Conservation (phyloP, 2,888 invertebrate species). For the Willowsia nigromaculata region DNA sequence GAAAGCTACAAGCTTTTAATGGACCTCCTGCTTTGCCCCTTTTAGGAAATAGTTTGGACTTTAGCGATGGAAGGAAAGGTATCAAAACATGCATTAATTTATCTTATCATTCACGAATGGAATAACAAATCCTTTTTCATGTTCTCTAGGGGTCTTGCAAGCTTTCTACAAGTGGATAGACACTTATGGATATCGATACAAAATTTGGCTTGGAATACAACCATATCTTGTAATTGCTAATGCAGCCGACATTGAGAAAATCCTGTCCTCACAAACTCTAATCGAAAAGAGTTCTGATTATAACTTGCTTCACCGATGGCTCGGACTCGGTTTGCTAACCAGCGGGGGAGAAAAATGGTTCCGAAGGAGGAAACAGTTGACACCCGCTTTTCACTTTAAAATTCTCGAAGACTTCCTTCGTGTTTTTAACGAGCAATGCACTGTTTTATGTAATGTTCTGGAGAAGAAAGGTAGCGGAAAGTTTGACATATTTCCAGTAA, state of each 20-base stretch:
- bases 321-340: conserved; percentile 26
- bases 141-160: background rate
- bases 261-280: conserved; percentile 18
- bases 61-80: background rate
- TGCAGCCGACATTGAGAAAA: conserved; percentile 15
- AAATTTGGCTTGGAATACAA: conserved; percentile 7
- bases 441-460: conserved; percentile 83
- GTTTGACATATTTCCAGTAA: conserved; percentile 84
- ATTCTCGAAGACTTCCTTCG: conserved; percentile 87
- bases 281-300: conserved; percentile 44
- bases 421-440: conserved; percentile 85
- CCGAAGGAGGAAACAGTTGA: conserved; percentile 86
- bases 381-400: conserved; percentile 90
- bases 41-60: conserved; percentile 22
- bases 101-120: background rate
- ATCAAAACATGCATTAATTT: too few relatives aligned
- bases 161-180: background rate
- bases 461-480: conserved; percentile 80
- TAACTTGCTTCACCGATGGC: conserved; percentile 14
- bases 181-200: conserved; percentile 1
- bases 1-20: background rate
- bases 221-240: conserved; percentile 31
- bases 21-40: conserved; percentile 35
- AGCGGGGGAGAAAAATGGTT: conserved; percentile 84
- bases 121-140: background rate